A percentile compares a stretch with the other conserved stretches of the same genome.
phyloP scores from a whole-genome alignment of 2,113 vertebrate genomes.

The Atherinomorus stipes region DNA sequence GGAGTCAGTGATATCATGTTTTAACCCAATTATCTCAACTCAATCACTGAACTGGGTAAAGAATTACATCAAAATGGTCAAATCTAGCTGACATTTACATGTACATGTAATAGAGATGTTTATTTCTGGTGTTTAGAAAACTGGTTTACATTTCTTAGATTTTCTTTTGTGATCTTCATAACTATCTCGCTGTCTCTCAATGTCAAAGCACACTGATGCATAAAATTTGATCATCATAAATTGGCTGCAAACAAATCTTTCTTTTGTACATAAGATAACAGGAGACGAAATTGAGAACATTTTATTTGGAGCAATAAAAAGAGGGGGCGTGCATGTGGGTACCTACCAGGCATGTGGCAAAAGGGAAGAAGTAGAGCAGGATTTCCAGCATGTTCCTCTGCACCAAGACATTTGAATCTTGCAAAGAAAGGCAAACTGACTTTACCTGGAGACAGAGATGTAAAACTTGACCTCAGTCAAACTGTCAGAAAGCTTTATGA shows the following conservation, averaged over 20 bases:
- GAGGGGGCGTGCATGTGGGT: background rate
- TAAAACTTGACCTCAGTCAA: background rate
- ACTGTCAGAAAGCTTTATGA: background rate
- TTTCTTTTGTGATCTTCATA: no score
- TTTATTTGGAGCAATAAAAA: background rate
- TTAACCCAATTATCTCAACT: no score
- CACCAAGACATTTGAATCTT: constrained; percentile 95
- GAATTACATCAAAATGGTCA: background rate
- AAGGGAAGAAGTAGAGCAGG: constrained; percentile 94
- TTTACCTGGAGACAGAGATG: constrained; percentile 83
- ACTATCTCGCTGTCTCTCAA: no score
- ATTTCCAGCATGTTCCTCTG: constrained; percentile 96
- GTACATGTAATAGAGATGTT: background rate
- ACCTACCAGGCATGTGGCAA: constrained; percentile 90
- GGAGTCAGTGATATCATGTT: no score
- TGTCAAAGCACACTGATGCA: background rate
- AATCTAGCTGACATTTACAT: background rate
- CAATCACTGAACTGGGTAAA: no score
- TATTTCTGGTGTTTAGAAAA: constrained; percentile 3
- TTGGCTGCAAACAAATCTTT: background rate
- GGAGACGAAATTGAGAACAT: background rate
- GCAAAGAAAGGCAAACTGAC: constrained; percentile 87
- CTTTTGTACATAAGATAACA: background rate
- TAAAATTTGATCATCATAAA: background rate
- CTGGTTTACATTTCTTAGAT: background rate